These are phyloP conservation scores for Venustoraphidia nigricollis DNA, from an alignment of 2,888 invertebrate genomes.

Conservation along the genomic window DNA sequence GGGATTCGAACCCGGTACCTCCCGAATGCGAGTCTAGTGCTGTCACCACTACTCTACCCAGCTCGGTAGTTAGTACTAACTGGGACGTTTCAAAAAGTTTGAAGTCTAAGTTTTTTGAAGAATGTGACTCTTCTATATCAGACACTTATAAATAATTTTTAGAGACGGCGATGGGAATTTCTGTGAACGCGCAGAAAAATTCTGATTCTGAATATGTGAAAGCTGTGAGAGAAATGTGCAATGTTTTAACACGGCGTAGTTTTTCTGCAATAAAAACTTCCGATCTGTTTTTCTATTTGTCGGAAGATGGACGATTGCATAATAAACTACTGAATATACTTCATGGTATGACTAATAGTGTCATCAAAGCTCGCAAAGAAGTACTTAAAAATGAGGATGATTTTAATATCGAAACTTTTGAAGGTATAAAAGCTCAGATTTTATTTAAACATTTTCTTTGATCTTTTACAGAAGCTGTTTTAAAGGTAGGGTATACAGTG, in stretches of 20 bases:
- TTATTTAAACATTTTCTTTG: background rate
- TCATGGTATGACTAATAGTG: slow-evolving; percentile 36
- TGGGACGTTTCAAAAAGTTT: no score
- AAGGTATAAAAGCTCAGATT: background rate
- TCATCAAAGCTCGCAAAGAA: slow-evolving; percentile 31
- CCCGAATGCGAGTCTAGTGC: no score
- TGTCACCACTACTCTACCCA: no score
- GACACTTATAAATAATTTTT: background rate
- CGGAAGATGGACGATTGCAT: slow-evolving; percentile 40
- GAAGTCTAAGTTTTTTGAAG: no score
- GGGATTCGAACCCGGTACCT: no score
- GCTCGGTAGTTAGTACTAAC: no score
- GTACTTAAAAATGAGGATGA: background rate
- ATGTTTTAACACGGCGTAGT: slow-evolving; percentile 18
- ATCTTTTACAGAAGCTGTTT: background rate
- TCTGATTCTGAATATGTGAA: slow-evolving; percentile 54
- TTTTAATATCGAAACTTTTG: background rate
- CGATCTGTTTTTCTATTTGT: slow-evolving; percentile 35
- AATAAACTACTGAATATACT: slow-evolving; percentile 29
- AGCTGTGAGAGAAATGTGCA: slow-evolving; percentile 42
- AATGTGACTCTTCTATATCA: no score
- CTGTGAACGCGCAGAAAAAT: slow-evolving; percentile 53
- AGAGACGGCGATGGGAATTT: slow-evolving; percentile 53
- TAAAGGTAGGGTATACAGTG: no score
- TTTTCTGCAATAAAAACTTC: slow-evolving; percentile 30